Percentiles rank a stretch among this genome's conserved stretches.
Evolutionary conservation across 1,140 invertebrate genomes (phyloP).

Genomic region (Anagrus nilaparvatae): DNA sequence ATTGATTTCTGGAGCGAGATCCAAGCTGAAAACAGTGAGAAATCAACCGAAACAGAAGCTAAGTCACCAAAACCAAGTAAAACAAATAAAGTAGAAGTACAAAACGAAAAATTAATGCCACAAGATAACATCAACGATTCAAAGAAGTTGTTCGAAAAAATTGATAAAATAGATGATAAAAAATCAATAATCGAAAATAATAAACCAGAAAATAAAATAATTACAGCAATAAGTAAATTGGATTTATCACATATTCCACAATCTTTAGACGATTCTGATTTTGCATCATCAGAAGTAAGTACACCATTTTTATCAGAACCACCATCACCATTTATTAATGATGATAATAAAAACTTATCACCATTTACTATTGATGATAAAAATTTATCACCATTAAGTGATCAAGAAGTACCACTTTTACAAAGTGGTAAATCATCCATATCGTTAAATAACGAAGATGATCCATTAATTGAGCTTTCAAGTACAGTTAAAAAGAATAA

Average conservation of each 20-base stretch:
- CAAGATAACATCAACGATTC: conserved; percentile 1
- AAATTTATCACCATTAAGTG: too few relatives aligned
- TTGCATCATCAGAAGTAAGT: too few relatives aligned
- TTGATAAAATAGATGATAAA: neutral
- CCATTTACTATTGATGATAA: too few relatives aligned
- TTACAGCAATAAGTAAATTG: too few relatives aligned
- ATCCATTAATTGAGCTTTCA: conserved; percentile 18
- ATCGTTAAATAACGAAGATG: too few relatives aligned
- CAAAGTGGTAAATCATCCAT: too few relatives aligned
- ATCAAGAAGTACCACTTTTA: too few relatives aligned
- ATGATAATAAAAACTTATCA: too few relatives aligned
- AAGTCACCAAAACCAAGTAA: neutral
- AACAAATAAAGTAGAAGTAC: conserved; percentile 1
- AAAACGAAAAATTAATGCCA: conserved; percentile 7
- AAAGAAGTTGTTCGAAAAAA: conserved; percentile 9
- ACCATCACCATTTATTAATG: too few relatives aligned
- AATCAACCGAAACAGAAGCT: conserved; percentile 18
- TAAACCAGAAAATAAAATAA: conserved; percentile 7
- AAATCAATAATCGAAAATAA: neutral
- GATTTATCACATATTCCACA: too few relatives aligned
- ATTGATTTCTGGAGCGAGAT: conserved; percentile 42
- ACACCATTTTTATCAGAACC: too few relatives aligned
- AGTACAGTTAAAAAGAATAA: conserved; percentile 16
- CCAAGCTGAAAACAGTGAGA: conserved; percentile 21
- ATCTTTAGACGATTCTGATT: too few relatives aligned